Conservation (phyloP, 1,140 invertebrate genomes). For the Hormaphis cornu region DNA sequence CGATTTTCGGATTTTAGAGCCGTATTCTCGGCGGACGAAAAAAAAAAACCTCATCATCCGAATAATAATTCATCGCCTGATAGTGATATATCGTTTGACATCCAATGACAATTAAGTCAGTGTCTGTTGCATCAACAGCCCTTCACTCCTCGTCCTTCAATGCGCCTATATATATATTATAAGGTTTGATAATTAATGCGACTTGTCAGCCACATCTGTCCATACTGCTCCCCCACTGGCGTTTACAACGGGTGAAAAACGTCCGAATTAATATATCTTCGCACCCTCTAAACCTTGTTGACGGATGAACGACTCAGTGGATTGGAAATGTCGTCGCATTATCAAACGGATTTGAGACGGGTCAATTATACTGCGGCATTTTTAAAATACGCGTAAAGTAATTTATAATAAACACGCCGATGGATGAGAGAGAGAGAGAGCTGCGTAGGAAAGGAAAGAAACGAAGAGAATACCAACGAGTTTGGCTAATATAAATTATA, state of each 20-base stretch:
- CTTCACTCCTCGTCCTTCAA: background rate
- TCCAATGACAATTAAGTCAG: conserved; percentile 20
- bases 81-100: conserved; percentile 27
- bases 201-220: conserved; percentile 30
- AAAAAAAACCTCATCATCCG: background rate
- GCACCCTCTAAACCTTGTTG: conserved; percentile 7
- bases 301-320: conserved; percentile 1
- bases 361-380: conserved; percentile 2
- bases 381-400: background rate
- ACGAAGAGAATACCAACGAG: background rate
- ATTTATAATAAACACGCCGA: too few species aligned
- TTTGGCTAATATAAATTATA: too few species aligned
- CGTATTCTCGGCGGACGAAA: background rate
- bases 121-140: conserved; percentile 12
- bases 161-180: too few species aligned
- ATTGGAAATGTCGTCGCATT: conserved; percentile 16
- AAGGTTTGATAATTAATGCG: conserved; percentile 27
- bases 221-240: background rate
- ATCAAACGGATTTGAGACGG: background rate
- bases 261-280: conserved; percentile 20
- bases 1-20: background rate
- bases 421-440: background rate
- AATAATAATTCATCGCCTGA: conserved; percentile 1
- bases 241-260: conserved; percentile 1
- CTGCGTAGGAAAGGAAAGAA: background rate